These are phyloP conservation scores for Drosophila pseudotakahashii DNA, from an alignment of 2,888 invertebrate species.

Conservation along the genomic window DNA sequence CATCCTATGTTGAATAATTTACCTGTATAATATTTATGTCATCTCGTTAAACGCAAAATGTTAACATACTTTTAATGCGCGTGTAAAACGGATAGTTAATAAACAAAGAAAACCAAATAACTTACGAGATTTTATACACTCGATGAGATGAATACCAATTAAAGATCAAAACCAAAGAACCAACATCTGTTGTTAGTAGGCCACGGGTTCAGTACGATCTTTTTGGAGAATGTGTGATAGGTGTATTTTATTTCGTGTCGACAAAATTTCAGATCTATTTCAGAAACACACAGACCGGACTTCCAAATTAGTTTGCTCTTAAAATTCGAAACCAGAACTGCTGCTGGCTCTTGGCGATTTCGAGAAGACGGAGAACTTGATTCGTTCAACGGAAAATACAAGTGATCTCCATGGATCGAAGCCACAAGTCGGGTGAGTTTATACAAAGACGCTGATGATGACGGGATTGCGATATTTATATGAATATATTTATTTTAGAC, in stretches of 20 bases:
- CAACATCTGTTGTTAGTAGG: conserved; percentile 5
- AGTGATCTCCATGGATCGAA: conserved; percentile 50
- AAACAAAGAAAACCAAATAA: conserved; percentile 42
- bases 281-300: conserved; percentile 9
- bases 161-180: conserved; percentile 53
- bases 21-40: conserved; percentile 71
- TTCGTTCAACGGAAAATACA: not conserved
- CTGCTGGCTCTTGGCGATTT: conserved; percentile 8
- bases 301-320: conserved; percentile 19
- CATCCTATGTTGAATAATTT: conserved; percentile 56
- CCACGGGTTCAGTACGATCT: conserved; percentile 3
- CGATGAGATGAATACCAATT: conserved; percentile 55
- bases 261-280: conserved; percentile 23
- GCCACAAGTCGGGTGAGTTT: conserved; percentile 56
- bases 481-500: conserved; percentile 24
- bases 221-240: not conserved
- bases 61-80: conserved; percentile 63
- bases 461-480: not conserved
- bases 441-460: not conserved
- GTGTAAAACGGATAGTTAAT: conserved; percentile 59
- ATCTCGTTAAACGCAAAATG: conserved; percentile 64
- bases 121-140: conserved; percentile 64
- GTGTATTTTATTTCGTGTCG: not conserved
- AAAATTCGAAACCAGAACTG: conserved; percentile 22
- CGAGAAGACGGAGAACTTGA: not conserved